These are phyloP conservation scores for Euura lappo DNA, from an alignment of 1,140 invertebrate species.

Conservation along the genomic window DNA sequence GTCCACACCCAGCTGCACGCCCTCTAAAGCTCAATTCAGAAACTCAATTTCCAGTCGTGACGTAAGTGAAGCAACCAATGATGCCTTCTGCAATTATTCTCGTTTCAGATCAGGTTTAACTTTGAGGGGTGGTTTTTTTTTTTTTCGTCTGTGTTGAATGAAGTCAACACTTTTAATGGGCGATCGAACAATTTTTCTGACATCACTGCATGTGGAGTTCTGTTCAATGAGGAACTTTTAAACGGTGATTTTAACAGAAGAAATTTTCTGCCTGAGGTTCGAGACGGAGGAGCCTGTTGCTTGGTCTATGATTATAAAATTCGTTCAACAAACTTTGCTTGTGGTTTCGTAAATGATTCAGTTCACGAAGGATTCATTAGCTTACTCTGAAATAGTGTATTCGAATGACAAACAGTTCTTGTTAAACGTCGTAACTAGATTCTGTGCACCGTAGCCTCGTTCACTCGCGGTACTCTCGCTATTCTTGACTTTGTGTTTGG, in stretches of 20 bases:
- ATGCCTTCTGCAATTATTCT: not conserved
- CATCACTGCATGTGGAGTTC: too few species aligned
- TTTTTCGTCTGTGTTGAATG: not conserved
- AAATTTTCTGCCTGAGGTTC: not conserved
- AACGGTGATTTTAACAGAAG: too few species aligned
- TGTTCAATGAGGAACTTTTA: too few species aligned
- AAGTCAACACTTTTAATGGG: too few species aligned
- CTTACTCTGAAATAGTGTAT: not conserved
- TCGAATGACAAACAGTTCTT: conserved; percentile 2
- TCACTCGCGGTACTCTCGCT: not conserved
- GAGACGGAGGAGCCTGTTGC: not conserved
- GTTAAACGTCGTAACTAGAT: conserved; percentile 9
- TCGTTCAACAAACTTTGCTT: not conserved
- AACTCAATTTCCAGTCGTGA: not conserved
- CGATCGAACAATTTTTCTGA: too few species aligned
- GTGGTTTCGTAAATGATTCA: not conserved
- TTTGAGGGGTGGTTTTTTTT: too few species aligned
- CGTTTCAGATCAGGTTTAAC: too few species aligned
- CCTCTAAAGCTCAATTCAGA: not conserved
- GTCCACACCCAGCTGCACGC: not conserved
- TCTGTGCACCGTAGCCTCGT: not conserved
- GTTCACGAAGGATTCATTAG: not conserved
- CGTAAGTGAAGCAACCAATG: not conserved
- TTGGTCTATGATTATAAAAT: not conserved
- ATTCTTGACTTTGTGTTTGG: conserved; percentile 11